A percentile compares a stretch with the other conserved stretches of the same genome.
Evolutionary conservation across 2,113 vertebrate genomes (phyloP).

Genomic region (Tragelaphus imberbis): DNA sequence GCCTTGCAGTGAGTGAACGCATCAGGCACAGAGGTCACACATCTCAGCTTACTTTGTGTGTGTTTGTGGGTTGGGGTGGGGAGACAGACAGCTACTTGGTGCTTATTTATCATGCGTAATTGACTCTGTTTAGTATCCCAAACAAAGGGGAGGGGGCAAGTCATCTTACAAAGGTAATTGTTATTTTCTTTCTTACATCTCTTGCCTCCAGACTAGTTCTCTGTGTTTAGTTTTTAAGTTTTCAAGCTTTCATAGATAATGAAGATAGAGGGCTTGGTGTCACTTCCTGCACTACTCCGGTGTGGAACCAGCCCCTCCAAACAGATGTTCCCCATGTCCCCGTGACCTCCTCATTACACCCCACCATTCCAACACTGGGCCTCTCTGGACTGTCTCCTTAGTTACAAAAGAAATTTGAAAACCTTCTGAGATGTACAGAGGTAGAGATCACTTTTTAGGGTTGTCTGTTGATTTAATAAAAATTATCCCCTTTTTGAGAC

Average conservation of each 20-base stretch:
- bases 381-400: neutral
- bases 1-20: neutral
- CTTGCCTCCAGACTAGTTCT: neutral
- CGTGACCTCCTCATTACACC: too few relatives aligned
- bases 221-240: neutral
- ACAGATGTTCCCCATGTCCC: neutral
- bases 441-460: neutral
- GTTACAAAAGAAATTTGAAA: neutral
- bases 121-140: neutral
- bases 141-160: neutral
- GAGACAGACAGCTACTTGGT: neutral
- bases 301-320: neutral
- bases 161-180: neutral
- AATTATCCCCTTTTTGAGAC: neutral
- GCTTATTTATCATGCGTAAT: neutral
- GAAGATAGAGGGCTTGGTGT: neutral
- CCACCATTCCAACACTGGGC: fast-evolving
- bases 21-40: neutral
- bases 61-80: too few relatives aligned
- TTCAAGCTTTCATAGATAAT: neutral
- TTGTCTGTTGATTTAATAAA: neutral
- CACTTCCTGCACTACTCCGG: neutral
- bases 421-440: neutral
- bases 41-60: neutral
- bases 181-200: neutral